These are phyloP conservation scores for Austrofundulus limnaeus DNA, from an alignment of 2,113 vertebrate species.

Conservation along the genomic window DNA sequence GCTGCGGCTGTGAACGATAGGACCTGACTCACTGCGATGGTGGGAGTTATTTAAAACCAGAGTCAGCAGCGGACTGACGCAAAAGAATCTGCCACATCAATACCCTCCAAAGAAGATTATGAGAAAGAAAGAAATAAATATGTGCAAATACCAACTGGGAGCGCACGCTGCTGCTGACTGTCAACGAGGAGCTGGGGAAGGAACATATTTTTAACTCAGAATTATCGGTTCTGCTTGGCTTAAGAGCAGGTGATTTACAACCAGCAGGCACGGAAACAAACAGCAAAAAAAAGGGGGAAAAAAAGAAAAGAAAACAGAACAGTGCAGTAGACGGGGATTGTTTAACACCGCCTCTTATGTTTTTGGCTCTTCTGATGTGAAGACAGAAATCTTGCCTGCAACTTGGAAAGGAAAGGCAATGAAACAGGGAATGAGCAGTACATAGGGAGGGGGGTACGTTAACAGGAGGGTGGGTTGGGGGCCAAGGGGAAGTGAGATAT, in stretches of 20 bases:
- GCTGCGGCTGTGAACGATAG: slow-evolving; percentile 54
- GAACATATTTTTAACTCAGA: slow-evolving; percentile 32
- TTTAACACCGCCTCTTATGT: slow-evolving; percentile 36
- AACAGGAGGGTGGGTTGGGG: slow-evolving; percentile 2
- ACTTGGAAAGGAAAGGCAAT: slow-evolving; percentile 28
- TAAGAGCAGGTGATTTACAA: slow-evolving; percentile 39
- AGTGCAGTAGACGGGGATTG: slow-evolving; percentile 6
- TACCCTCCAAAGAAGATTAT: slow-evolving; percentile 66
- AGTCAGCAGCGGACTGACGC: slow-evolving; percentile 66
- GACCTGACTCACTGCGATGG: slow-evolving; percentile 71
- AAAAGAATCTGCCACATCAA: slow-evolving; percentile 61
- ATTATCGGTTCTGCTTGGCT: slow-evolving; percentile 39
- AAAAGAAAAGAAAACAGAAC: background rate
- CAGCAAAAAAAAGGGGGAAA: background rate
- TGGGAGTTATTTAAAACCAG: slow-evolving; percentile 76
- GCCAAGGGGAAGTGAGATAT: slow-evolving; percentile 13
- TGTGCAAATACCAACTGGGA: slow-evolving; percentile 47
- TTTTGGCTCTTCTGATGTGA: slow-evolving; percentile 37
- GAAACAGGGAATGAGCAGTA: slow-evolving; percentile 4
- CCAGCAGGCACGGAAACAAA: slow-evolving; percentile 12
- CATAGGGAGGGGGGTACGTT: slow-evolving; percentile 11
- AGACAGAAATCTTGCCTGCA: slow-evolving; percentile 49
- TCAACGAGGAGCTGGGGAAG: slow-evolving; percentile 9
- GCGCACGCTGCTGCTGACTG: slow-evolving; percentile 15
- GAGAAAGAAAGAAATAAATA: slow-evolving; percentile 53